Percentiles rank a stretch among this genome's conserved stretches.
phyloP scores from a whole-genome alignment of 1,140 invertebrate genomes.

The Pseudomyrmex concolor region DNA sequence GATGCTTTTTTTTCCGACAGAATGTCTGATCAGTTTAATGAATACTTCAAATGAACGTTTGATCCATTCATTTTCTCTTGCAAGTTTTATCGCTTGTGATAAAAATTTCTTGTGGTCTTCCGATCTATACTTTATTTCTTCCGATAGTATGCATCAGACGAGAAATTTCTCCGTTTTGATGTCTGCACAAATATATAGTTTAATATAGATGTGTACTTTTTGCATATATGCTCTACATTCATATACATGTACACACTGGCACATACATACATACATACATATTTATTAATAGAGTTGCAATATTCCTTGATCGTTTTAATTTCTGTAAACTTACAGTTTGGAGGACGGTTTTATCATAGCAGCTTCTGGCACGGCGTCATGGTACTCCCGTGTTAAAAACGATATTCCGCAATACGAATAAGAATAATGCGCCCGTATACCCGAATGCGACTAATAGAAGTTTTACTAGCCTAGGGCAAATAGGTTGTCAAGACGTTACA shows the following conservation, averaged over 20 bases:
- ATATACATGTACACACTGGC: slow-evolving; percentile 6
- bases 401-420: slow-evolving; percentile 51
- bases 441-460: slow-evolving; percentile 41
- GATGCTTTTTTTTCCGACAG: slow-evolving; percentile 17
- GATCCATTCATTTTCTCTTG: slow-evolving; percentile 38
- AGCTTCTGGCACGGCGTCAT: slow-evolving; percentile 80
- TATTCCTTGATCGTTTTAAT: slow-evolving; percentile 84
- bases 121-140: slow-evolving; percentile 50
- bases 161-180: slow-evolving; percentile 56
- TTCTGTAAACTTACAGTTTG: slow-evolving; percentile 85
- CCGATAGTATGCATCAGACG: slow-evolving; percentile 48
- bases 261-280: slow-evolving; percentile 42
- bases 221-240: slow-evolving; percentile 13
- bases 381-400: slow-evolving; percentile 70
- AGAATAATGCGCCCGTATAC: slow-evolving; percentile 42
- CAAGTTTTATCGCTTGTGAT: slow-evolving; percentile 37
- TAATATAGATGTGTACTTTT: slow-evolving; percentile 10
- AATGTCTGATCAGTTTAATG: slow-evolving; percentile 39
- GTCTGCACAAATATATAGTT: slow-evolving; percentile 36
- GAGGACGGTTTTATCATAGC: slow-evolving; percentile 80
- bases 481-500: slow-evolving; percentile 44
- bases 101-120: slow-evolving; percentile 46
- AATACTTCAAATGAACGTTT: slow-evolving; percentile 22
- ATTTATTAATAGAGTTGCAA: slow-evolving; percentile 56
- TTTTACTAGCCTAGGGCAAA: slow-evolving; percentile 48